Percentiles rank a stretch among this genome's conserved stretches.
Conservation (phyloP, 1,140 invertebrate genomes). For the Drosophila ambigua region DNA sequence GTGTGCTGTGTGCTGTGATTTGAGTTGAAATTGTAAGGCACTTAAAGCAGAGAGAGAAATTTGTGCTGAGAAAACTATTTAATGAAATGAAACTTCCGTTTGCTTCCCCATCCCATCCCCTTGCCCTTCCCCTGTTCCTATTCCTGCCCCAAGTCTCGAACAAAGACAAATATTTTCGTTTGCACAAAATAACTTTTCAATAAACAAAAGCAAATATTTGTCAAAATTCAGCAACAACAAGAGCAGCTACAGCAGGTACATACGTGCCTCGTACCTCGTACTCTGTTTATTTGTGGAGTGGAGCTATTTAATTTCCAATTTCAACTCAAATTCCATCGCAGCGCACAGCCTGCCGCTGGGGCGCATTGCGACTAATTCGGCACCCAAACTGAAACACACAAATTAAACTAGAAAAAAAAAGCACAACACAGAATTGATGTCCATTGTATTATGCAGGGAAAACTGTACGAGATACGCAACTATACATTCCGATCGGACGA, state of each 20-base stretch:
- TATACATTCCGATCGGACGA: slow-evolving; percentile 51
- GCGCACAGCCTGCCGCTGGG: not conserved
- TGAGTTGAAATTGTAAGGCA: not conserved
- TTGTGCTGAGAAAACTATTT: slow-evolving; percentile 16
- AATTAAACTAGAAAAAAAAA: slow-evolving; percentile 24
- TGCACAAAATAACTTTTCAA: slow-evolving; percentile 36
- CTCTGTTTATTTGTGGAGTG: too few relatives aligned
- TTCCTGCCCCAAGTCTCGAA: not conserved
- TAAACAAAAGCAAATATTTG: slow-evolving; percentile 55
- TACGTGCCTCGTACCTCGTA: too few relatives aligned
- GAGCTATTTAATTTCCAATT: slow-evolving; percentile 1
- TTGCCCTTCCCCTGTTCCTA: too few relatives aligned
- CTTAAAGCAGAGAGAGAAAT: not conserved
- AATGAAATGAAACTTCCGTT: slow-evolving; percentile 36
- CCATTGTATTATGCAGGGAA: slow-evolving; percentile 51
- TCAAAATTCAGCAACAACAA: slow-evolving; percentile 21
- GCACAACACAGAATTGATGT: slow-evolving; percentile 24
- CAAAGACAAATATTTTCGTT: slow-evolving; percentile 31
- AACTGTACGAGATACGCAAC: slow-evolving; percentile 51
- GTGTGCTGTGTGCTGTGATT: not conserved
- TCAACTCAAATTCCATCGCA: slow-evolving; percentile 8
- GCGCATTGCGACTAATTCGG: slow-evolving; percentile 25
- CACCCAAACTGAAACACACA: slow-evolving; percentile 22
- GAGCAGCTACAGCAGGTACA: too few relatives aligned
- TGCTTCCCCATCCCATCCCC: not conserved